A percentile compares a stretch with the other conserved stretches of the same genome.
These are phyloP conservation scores for Lycocorax pyrrhopterus DNA, from an alignment of 2,113 vertebrate species.

Conservation along the genomic window DNA sequence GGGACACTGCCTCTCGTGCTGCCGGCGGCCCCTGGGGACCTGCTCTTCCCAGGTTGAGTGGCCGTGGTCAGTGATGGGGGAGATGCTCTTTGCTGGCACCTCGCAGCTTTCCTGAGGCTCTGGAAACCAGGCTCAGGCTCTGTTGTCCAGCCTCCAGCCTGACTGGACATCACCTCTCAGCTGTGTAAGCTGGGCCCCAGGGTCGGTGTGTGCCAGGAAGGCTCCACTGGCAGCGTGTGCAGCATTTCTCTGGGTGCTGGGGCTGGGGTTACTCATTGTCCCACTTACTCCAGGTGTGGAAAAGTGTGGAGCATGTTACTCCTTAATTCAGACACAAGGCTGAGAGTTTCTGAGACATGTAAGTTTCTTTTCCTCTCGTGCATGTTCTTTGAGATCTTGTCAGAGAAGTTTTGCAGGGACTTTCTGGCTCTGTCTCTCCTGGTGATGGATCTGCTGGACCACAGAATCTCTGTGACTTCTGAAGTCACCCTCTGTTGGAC, in stretches of 20 bases:
- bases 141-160: background rate
- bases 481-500: background rate
- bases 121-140: background rate
- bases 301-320: background rate
- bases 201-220: background rate
- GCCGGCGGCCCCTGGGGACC: background rate
- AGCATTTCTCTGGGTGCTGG: rapidly evolving
- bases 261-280: rapidly evolving
- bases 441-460: rapidly evolving
- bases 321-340: background rate
- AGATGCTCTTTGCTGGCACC: background rate
- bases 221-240: rapidly evolving
- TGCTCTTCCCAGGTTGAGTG: background rate
- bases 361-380: background rate
- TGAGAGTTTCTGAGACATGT: background rate
- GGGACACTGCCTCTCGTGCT: background rate
- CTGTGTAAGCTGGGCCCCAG: background rate
- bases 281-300: background rate
- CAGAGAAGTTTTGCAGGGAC: background rate
- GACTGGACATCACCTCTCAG: rapidly evolving
- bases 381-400: background rate
- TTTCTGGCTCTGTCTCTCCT: background rate
- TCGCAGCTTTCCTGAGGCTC: background rate
- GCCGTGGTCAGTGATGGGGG: rapidly evolving
- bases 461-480: background rate